Conservation (phyloP, 2,113 vertebrate genomes). For the Phyllopteryx taeniolatus region DNA sequence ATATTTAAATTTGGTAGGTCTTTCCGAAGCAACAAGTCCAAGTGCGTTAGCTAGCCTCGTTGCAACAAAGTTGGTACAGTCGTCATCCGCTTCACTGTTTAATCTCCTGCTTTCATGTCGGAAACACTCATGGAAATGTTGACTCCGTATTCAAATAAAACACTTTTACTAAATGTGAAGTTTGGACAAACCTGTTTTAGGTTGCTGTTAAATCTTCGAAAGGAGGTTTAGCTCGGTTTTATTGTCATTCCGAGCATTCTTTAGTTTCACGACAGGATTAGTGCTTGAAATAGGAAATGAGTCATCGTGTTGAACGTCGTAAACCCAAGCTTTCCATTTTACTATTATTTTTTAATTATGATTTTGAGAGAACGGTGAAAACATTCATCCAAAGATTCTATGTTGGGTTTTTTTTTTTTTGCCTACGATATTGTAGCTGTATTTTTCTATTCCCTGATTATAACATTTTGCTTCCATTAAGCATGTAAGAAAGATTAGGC, state of each 20-base stretch:
- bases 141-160: not conserved
- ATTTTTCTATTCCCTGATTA: not conserved
- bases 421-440: too few relatives aligned
- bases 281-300: slow-evolving; percentile 60
- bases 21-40: slow-evolving; percentile 62
- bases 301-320: slow-evolving; percentile 29
- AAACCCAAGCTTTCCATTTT: slow-evolving; percentile 6
- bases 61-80: slow-evolving; percentile 54
- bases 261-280: slow-evolving; percentile 22
- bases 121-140: not conserved
- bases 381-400: not conserved
- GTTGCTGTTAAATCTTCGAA: not conserved
- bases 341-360: not conserved
- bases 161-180: not conserved
- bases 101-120: slow-evolving; percentile 46
- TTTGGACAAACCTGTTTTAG: not conserved
- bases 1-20: not conserved
- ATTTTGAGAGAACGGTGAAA: not conserved
- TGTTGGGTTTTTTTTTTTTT: not conserved
- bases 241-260: slow-evolving; percentile 45
- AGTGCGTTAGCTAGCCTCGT: slow-evolving; percentile 37
- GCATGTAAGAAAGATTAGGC: slow-evolving; percentile 7
- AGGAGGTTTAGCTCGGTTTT: slow-evolving; percentile 18
- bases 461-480: not conserved
- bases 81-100: slow-evolving; percentile 54